Evolutionary conservation across 2,113 vertebrate genomes (phyloP), one percentile per base, ranked within the genome.

Genomic region (Pomatostomus ruficeps): DNA sequence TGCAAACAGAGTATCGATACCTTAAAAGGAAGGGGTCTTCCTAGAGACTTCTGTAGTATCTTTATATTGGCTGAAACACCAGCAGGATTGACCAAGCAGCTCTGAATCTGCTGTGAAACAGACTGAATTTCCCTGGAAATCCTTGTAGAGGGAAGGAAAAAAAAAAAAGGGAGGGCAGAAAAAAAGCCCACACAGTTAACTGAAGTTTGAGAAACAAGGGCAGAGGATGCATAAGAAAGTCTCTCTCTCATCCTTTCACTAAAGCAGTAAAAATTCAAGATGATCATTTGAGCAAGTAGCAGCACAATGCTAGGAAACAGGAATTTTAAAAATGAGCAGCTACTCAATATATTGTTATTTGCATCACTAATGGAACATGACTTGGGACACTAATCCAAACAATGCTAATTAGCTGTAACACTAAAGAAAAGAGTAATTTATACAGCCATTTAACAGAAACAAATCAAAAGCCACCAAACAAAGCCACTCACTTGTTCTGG

Each of bases 1-100:
- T 75, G 70, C 62, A 87, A 67, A 81, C 10, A 7, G n/a, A 77
- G 12, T 45, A 76, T 4, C 14, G 8, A 20, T 96, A 99, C 99
- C 99, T 99, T 99, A 96, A 99, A 99, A 22, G 99, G 99, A 92
- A 99, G 98, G 2, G 99, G 98, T 96, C 98, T 99, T 80, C 99
- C 99, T 45, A 99, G 94, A 42, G 97, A 98, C 78, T 99, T 99
- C 97, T 99, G 99, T 51, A 99, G 92, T 89, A 97, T 97, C 95
- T 99, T 99, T 83, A 99, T 85, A 71, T 97, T 98, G 13, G 95
- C 82, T 65, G 98, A 98, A 77, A 97, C 76, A 65, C 97, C 97
- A 70, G 96, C 87, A 0, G 98, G 98, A 73, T 92, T 98, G 62
- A 98, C 98, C 65, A 99, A 96, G 49, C 98, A 98, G 40, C 93